Percentiles rank a stretch among this genome's conserved stretches.
These are phyloP conservation scores for Mythimna lalbum DNA, from an alignment of 2,888 invertebrate species.

Conservation along the genomic window DNA sequence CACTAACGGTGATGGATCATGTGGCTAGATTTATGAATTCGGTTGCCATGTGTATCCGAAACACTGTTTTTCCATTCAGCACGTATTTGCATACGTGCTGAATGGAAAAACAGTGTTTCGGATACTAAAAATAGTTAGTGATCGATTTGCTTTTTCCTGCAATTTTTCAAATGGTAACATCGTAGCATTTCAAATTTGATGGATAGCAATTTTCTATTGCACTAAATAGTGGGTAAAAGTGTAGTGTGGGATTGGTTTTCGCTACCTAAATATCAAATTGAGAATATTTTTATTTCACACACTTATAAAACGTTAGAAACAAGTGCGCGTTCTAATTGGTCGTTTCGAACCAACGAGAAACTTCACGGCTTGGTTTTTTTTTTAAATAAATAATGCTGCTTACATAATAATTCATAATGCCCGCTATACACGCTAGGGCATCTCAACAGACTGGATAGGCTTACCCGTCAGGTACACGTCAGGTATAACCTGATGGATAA, in stretches of 20 bases:
- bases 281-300: too few relatives aligned
- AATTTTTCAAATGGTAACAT: neutral
- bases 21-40: neutral
- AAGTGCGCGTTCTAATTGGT: too few relatives aligned
- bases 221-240: neutral
- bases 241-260: neutral
- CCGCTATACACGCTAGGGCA: too few relatives aligned
- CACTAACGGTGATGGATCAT: neutral
- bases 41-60: neutral
- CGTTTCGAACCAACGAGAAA: too few relatives aligned
- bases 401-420: too few relatives aligned
- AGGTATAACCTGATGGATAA: too few relatives aligned
- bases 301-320: too few relatives aligned
- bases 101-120: neutral
- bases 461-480: too few relatives aligned
- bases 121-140: constrained; percentile 2
- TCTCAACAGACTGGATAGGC: too few relatives aligned
- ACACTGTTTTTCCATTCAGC: constrained; percentile 3
- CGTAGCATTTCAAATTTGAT: neutral
- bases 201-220: neutral
- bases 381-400: too few relatives aligned
- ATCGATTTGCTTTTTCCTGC: constrained; percentile 2
- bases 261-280: neutral
- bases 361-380: too few relatives aligned
- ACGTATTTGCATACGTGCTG: too few relatives aligned